phyloP scores from a whole-genome alignment of 2,797 vertebrate species.

The Danionella dracula region DNA sequence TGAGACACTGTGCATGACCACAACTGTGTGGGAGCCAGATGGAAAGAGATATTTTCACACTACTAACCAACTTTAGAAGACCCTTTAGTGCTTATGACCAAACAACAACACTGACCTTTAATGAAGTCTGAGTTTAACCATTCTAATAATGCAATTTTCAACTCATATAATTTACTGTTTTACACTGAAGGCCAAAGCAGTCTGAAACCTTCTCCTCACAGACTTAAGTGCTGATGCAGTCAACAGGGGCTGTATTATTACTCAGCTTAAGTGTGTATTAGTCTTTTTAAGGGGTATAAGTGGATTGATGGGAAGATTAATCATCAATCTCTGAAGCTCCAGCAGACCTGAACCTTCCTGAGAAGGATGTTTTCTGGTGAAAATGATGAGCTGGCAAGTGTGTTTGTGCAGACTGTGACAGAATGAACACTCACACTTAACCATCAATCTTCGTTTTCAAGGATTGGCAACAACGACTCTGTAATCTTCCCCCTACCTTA shows the following conservation, averaged over 20 bases:
- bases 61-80: neutral
- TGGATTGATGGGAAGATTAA: conserved; percentile 48
- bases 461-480: neutral
- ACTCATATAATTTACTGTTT: neutral
- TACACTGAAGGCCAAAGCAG: neutral
- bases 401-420: neutral
- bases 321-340: conserved; percentile 39
- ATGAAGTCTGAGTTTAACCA: neutral
- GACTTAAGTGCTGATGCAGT: neutral
- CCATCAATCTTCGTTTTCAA: neutral
- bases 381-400: conserved; percentile 9
- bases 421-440: conserved; percentile 23
- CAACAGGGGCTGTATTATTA: conserved; percentile 27
- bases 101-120: neutral
- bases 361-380: conserved; percentile 47
- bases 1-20: conserved; percentile 21
- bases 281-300: conserved; percentile 25
- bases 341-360: conserved; percentile 57
- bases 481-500: conserved; percentile 9
- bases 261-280: conserved; percentile 16
- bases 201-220: neutral
- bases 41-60: conserved; percentile 28
- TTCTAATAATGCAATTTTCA: neutral
- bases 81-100: neutral
- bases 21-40: conserved; percentile 16